A percentile compares a stretch with the other conserved stretches of the same genome.
These are phyloP conservation scores for Platysteira castanea DNA, from an alignment of 2,113 vertebrate species.

Conservation along the genomic window DNA sequence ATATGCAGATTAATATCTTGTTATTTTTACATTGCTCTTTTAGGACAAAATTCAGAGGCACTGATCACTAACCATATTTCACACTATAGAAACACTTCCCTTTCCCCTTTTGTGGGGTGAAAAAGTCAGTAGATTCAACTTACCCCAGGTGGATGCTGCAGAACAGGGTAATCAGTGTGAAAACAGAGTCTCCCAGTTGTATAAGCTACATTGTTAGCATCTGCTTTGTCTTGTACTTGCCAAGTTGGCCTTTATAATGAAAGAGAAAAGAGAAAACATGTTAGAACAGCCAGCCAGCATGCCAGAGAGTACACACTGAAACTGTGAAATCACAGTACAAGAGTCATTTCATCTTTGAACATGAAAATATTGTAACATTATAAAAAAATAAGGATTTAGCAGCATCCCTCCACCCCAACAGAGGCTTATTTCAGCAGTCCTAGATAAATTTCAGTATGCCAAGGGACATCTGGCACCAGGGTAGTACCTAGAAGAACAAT, in stretches of 20 bases:
- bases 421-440: neutral
- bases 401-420: neutral
- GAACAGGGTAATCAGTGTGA: conserved; percentile 91
- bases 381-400: neutral
- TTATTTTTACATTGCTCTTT: neutral
- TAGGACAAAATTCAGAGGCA: neutral
- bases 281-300: neutral
- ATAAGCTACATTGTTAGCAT: conserved; percentile 93
- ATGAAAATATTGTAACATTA: neutral
- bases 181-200: conserved; percentile 85
- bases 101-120: neutral
- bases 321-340: neutral
- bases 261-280: conserved; percentile 15
- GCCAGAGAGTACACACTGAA: neutral
- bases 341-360: neutral
- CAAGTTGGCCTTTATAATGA: conserved; percentile 84
- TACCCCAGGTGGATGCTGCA: conserved; percentile 91
- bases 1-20: accelerated
- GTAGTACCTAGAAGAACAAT: accelerated
- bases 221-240: conserved; percentile 92
- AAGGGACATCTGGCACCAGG: neutral
- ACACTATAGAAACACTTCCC: neutral
- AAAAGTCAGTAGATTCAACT: conserved; percentile 55
- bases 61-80: neutral
- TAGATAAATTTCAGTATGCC: neutral